Percentiles rank a stretch among this genome's conserved stretches.
These are phyloP conservation scores for Coptodon rendalli DNA, from an alignment of 2,113 vertebrate genomes.

Conservation along the genomic window DNA sequence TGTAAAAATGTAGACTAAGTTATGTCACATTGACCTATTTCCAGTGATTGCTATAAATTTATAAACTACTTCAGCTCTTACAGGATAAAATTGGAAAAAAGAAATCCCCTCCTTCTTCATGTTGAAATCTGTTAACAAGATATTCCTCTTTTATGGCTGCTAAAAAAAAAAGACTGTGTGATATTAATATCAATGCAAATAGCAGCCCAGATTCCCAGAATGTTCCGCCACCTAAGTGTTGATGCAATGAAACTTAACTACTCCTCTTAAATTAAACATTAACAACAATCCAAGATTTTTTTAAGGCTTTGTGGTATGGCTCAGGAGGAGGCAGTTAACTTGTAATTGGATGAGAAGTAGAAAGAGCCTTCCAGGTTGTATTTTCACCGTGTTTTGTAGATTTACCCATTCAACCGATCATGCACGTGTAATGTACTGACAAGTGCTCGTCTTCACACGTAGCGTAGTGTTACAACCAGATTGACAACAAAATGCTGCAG, in stretches of 20 bases:
- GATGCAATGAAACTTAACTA: not conserved
- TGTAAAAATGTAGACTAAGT: not conserved
- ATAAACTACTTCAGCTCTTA: not conserved
- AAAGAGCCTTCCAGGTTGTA: not conserved
- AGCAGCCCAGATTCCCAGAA: not conserved
- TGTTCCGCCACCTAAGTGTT: not conserved
- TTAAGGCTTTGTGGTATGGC: not conserved
- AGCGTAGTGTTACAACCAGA: not conserved
- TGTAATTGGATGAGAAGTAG: not conserved
- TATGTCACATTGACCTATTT: not conserved
- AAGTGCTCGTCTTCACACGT: not conserved
- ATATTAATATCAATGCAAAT: not conserved
- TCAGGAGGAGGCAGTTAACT: not conserved
- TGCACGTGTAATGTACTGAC: not conserved
- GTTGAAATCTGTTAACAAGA: not conserved
- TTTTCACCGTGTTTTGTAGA: not conserved
- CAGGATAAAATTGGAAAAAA: not conserved
- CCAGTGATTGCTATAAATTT: not conserved
- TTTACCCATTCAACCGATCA: not conserved
- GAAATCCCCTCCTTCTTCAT: not conserved
- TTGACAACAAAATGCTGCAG: not conserved
- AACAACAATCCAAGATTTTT: not conserved
- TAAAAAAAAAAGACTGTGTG: not conserved
- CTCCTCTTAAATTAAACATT: not conserved
- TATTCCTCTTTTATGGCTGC: not conserved